Evolutionary conservation across 1,140 invertebrate genomes (phyloP).

Genomic region (Caenorhabditis briggsae): DNA sequence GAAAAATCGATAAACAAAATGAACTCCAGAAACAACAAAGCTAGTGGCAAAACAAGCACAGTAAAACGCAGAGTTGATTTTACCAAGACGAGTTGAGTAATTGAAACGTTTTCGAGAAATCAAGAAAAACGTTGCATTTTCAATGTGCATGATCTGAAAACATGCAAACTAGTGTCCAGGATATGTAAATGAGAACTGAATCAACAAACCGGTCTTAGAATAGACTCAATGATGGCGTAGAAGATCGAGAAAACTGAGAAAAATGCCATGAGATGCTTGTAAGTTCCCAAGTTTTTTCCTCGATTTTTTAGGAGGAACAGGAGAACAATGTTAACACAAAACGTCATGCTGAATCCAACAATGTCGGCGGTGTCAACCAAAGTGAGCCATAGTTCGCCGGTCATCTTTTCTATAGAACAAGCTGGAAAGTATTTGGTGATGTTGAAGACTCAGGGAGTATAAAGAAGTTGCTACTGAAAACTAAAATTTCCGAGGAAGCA

Average conservation of each 20-base stretch:
- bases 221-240: constrained; percentile 2
- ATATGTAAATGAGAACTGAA: not conserved
- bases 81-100: not conserved
- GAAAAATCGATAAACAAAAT: constrained; percentile 1
- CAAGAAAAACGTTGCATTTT: constrained; percentile 1
- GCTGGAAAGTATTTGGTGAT: too few species aligned
- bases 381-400: not conserved
- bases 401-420: not conserved
- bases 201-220: not conserved
- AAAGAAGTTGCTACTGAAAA: too few species aligned
- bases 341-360: not conserved
- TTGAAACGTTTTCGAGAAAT: not conserved
- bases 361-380: constrained; percentile 3
- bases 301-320: not conserved
- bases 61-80: constrained; percentile 13
- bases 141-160: not conserved
- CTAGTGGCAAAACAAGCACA: constrained; percentile 11
- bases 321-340: not conserved
- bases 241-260: constrained; percentile 1
- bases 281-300: constrained; percentile 3
- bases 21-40: constrained; percentile 2
- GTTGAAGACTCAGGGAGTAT: too few species aligned
- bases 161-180: not conserved
- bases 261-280: constrained; percentile 8
- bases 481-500: too few species aligned